Percentiles rank a stretch among this genome's conserved stretches.
These are phyloP conservation scores for Pithys albifrons DNA, from an alignment of 2,113 vertebrate species.

Conservation along the genomic window DNA sequence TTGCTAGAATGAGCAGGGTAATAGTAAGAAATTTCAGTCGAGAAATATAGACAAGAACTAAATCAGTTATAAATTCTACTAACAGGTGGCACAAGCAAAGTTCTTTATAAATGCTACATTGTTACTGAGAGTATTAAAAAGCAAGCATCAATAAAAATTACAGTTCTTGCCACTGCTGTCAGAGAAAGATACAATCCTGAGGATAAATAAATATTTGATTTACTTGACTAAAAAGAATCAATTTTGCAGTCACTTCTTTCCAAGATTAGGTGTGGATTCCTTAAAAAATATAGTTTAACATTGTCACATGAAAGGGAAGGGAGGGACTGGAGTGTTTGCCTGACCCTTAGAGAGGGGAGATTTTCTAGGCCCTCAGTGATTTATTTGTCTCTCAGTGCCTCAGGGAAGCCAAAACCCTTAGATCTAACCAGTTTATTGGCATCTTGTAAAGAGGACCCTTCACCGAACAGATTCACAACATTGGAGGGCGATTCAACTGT, in stretches of 20 bases:
- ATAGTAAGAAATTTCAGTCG: neutral
- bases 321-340: neutral
- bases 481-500: neutral
- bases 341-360: neutral
- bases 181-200: neutral
- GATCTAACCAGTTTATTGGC: neutral
- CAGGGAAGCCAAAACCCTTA: neutral
- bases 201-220: neutral
- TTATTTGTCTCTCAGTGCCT: neutral
- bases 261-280: neutral
- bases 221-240: neutral
- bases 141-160: neutral
- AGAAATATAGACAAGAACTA: neutral
- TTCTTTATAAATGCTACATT: neutral
- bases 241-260: neutral
- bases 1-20: neutral
- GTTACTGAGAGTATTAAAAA: neutral
- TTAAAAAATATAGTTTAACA: neutral
- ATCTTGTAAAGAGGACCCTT: neutral
- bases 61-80: neutral
- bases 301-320: neutral
- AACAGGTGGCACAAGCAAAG: neutral
- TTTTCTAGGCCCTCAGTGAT: neutral
- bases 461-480: neutral
- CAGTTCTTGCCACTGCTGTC: neutral